These are phyloP conservation scores for Holothuria scabra DNA, from an alignment of 53 echinoderm and acorn worm species.

Conservation along the genomic window DNA sequence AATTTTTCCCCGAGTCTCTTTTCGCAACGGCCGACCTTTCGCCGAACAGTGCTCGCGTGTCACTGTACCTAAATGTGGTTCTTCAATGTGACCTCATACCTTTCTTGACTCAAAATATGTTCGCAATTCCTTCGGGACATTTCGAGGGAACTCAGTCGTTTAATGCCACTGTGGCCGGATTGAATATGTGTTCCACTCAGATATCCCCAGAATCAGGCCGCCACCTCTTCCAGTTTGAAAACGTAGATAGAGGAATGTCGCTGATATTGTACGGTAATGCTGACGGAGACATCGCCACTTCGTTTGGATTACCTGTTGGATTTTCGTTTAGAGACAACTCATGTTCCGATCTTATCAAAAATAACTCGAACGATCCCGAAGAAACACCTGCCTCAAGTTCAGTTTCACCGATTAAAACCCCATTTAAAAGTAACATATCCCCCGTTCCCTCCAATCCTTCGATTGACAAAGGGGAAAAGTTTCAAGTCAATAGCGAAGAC, in stretches of 20 bases:
- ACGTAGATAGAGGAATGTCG: slow-evolving; percentile 41
- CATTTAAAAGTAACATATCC: background rate
- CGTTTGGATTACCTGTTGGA: slow-evolving; percentile 91
- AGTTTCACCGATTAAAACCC: no score
- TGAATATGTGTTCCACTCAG: slow-evolving; percentile 73
- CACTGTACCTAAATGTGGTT: slow-evolving; percentile 71
- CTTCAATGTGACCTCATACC: slow-evolving; percentile 73
- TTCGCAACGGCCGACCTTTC: slow-evolving; percentile 31
- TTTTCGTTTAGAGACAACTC: slow-evolving; percentile 70
- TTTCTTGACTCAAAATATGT: slow-evolving; percentile 79
- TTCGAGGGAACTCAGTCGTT: slow-evolving; percentile 60
- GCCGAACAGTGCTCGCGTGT: background rate
- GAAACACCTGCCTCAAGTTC: no score
- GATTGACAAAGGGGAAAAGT: slow-evolving; percentile 15
- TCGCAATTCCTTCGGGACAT: slow-evolving; percentile 62
- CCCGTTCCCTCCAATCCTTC: background rate
- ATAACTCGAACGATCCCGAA: background rate
- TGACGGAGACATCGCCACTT: slow-evolving; percentile 51
- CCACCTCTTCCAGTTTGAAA: slow-evolving; percentile 65
- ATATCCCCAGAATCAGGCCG: slow-evolving; percentile 60
- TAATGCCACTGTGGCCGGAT: slow-evolving; percentile 63
- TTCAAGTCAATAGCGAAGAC: background rate
- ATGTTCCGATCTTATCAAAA: slow-evolving; percentile 34
- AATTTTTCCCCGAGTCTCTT: slow-evolving; percentile 74
- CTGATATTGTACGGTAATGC: slow-evolving; percentile 65